Conservation (phyloP, 2,888 invertebrate genomes). For the Hymenopus coronatus region DNA sequence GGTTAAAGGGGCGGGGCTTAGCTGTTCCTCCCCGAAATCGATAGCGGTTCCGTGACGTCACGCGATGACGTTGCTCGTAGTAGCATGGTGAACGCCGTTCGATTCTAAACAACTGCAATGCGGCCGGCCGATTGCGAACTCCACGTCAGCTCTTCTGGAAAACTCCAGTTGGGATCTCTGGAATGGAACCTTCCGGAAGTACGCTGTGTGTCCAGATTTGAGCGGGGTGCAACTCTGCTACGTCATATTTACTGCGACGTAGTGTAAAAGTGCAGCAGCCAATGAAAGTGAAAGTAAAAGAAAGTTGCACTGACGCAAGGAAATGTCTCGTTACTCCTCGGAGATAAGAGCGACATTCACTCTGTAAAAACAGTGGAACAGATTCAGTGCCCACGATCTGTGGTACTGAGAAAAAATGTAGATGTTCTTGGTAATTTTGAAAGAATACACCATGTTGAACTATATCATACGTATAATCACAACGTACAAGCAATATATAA, state of each 20-base stretch:
- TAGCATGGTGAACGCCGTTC: not conserved
- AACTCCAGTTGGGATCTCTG: not conserved
- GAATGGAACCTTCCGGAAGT: not conserved
- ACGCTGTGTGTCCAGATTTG: not conserved
- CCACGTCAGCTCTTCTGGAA: not conserved
- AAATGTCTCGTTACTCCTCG: no score
- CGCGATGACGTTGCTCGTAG: not conserved
- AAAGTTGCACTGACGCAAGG: not conserved
- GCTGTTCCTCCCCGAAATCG: not conserved
- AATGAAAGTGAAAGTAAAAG: not conserved
- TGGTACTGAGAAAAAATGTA: no score
- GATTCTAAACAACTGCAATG: not conserved
- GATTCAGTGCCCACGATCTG: no score
- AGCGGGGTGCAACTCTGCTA: not conserved
- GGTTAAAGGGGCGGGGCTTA: not conserved
- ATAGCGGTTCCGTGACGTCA: not conserved
- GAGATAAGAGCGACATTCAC: not conserved
- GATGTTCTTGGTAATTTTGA: no score
- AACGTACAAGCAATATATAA: no score
- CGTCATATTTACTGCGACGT: not conserved
- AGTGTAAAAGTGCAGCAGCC: not conserved
- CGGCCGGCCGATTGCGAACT: not conserved
- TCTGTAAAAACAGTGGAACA: no score
- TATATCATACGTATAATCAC: no score
- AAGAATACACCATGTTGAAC: no score